Conservation (phyloP, 2,113 vertebrate genomes). For the Microcebus murinus region DNA sequence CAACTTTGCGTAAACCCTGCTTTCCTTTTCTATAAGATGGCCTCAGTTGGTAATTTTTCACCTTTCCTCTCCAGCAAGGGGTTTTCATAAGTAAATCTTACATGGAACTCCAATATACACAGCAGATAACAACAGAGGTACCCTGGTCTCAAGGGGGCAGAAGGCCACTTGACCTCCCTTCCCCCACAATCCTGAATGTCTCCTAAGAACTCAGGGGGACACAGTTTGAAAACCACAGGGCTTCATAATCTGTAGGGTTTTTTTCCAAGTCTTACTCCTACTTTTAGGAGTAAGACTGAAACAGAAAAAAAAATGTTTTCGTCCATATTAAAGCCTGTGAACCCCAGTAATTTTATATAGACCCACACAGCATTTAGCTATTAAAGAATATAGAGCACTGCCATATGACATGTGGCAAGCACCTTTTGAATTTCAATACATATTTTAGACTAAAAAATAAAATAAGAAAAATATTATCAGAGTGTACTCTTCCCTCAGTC, state of each 20-base stretch:
- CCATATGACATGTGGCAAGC: neutral
- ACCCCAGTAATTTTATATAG: neutral
- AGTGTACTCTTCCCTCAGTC: neutral
- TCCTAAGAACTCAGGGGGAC: neutral
- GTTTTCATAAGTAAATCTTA: neutral
- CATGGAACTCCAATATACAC: neutral
- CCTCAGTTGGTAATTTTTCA: neutral
- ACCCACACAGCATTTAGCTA: neutral
- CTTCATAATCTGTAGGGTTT: conserved; percentile 10
- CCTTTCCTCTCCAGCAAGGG: neutral
- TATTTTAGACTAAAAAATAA: conserved; percentile 59
- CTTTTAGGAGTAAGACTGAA: conserved; percentile 7
- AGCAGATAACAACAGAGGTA: neutral
- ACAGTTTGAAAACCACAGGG: conserved; percentile 29
- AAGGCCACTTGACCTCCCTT: neutral
- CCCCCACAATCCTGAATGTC: neutral
- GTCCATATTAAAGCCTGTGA: neutral
- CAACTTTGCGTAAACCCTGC: neutral
- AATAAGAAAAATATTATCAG: conserved; percentile 13
- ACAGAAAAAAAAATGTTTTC: neutral
- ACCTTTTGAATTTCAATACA: conserved; percentile 53
- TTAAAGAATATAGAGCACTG: neutral
- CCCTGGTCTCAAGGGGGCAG: neutral
- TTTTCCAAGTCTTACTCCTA: neutral
- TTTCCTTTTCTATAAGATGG: neutral